Base-by-base conservation (phyloP, 1,140 invertebrate species). In the Cotesia typhae region DNA sequence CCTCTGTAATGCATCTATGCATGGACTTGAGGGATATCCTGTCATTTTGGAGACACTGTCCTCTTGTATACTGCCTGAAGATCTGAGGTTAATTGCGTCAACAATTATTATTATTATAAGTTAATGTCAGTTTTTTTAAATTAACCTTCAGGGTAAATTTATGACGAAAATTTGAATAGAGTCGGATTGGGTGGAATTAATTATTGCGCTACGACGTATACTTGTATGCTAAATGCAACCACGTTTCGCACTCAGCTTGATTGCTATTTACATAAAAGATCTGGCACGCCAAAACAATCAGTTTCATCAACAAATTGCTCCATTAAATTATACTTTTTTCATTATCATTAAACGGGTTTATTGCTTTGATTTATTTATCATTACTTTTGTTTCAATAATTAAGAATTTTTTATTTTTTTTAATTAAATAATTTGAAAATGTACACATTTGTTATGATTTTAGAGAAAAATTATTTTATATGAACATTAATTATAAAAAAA, bases 1-100 rank as follows among this genome's bases (percentile, higher is more conserved):
- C 81, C 80, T 79, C 41, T 76, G 76, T 80, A 75, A 82, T 83
- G 81, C 81, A 82, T 82, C 76, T 80, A 81, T 81, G 81, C 79
- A 82, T 82, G 80, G 76, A 65, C 36, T 75, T 57, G 47, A 64
- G 28, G 37, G 10, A 64, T n/a, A 61, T 41, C 20, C 4, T 17
- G 20, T 38, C 38, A 55, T 57, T 69, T 59, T 69, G 52, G 53
- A 37, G 17, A 53, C 20, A 61, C n/a, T 47, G 2, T 37, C 6
- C 17, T 20, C 17, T 47, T 12, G 35, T 35, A 52, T 17, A 55
- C 5, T 52, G 1, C 53, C 10, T 55, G n/a, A 1, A 1, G 17
- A 14, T 14, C 53, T 55, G 17, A 52, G n/a, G 7, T 52, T 55
- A 36, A 47, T 47, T 47, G 6, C 10, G 5, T 28, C 28, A 28